A percentile compares a stretch with the other conserved stretches of the same genome.
Evolutionary conservation across 2,113 vertebrate species (phyloP).

Genomic region (Danionella cerebrum): DNA sequence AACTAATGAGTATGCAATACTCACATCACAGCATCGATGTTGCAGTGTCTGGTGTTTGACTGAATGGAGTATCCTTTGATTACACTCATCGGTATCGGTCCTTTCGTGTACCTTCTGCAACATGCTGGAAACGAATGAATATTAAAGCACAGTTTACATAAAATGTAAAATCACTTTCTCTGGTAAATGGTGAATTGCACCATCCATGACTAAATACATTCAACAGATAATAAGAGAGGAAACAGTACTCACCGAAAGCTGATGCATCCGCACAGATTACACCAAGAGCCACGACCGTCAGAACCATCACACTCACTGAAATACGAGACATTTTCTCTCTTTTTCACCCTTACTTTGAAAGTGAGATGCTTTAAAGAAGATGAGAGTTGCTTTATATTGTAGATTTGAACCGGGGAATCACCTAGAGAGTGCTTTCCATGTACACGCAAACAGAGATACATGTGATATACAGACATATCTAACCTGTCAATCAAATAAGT

Average conservation of each 20-base stretch:
- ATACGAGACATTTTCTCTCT: conserved; percentile 45
- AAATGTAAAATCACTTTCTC: too few species aligned
- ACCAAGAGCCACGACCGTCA: conserved; percentile 35
- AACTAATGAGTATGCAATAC: not conserved
- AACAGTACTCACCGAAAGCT: conserved; percentile 40
- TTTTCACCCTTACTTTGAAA: not conserved
- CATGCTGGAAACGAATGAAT: conserved; percentile 42
- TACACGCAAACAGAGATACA: not conserved
- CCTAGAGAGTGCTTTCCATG: not conserved
- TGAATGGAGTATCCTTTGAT: conserved; percentile 56
- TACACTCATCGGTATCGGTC: accelerated
- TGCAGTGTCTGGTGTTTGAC: conserved; percentile 29
- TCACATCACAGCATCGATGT: conserved; percentile 49
- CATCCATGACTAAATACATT: too few species aligned
- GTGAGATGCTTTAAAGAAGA: not conserved
- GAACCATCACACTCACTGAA: conserved; percentile 17
- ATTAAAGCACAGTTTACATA: too few species aligned
- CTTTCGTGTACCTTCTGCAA: conserved; percentile 42
- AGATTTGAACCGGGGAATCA: not conserved
- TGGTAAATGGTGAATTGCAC: too few species aligned
- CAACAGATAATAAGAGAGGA: not conserved
- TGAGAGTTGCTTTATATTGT: not conserved
- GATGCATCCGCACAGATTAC: conserved; percentile 22
- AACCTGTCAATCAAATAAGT: not conserved
- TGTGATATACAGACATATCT: not conserved